These are phyloP conservation scores for Trematomus bernacchii DNA, from an alignment of 2,797 vertebrate genomes.

Conservation along the genomic window DNA sequence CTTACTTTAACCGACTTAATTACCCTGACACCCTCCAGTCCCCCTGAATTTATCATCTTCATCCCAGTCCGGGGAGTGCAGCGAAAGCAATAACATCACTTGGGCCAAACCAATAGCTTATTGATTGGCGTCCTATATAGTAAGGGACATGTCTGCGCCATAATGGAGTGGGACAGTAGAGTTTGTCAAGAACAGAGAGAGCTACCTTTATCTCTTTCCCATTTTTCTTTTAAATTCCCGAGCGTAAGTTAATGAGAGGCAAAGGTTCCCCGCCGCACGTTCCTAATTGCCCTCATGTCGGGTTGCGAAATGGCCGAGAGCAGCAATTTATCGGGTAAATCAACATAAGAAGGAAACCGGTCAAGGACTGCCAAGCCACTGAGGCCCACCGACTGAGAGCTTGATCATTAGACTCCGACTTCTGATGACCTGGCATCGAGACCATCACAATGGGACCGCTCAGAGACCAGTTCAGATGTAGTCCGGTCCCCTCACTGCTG, in stretches of 20 bases:
- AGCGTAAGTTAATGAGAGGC: conserved; percentile 81
- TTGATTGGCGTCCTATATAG: conserved; percentile 76
- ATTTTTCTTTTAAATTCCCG: conserved; percentile 64
- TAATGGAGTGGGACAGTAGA: conserved; percentile 72
- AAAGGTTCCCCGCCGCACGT: conserved; percentile 75
- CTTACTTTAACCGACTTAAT: conserved; percentile 83
- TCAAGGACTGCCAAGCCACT: conserved; percentile 78
- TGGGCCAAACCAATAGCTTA: conserved; percentile 73
- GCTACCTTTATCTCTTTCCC: conserved; percentile 48
- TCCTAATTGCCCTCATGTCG: conserved; percentile 81
- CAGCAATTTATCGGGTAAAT: conserved; percentile 82
- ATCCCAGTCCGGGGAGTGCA: conserved; percentile 76
- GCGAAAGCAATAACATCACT: conserved; percentile 80
- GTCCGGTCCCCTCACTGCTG: conserved; percentile 48
- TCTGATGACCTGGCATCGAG: conserved; percentile 67
- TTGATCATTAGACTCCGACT: conserved; percentile 73
- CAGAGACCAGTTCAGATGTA: conserved; percentile 33
- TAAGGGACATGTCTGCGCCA: conserved; percentile 64
- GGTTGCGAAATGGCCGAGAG: conserved; percentile 72
- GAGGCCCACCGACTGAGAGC: conserved; percentile 71
- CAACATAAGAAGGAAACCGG: conserved; percentile 75
- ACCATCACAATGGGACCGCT: conserved; percentile 52
- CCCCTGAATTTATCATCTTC: conserved; percentile 83
- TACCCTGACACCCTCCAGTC: conserved; percentile 77
- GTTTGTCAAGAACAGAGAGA: conserved; percentile 52